Evolutionary conservation across 1,140 invertebrate species (phyloP).

Genomic region (Lutraria rhynchaena): DNA sequence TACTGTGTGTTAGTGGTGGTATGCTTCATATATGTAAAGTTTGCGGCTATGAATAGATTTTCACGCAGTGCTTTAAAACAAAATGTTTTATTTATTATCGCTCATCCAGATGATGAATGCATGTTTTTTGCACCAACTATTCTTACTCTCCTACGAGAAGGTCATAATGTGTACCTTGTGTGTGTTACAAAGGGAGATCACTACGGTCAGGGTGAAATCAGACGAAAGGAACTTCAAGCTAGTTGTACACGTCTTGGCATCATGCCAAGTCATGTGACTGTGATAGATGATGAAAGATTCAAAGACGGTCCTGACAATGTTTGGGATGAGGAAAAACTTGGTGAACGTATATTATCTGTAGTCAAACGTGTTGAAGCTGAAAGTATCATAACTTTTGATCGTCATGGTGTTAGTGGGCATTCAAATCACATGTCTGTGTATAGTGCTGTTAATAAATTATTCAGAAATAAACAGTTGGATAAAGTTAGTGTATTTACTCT

Average conservation of each 20-base stretch:
- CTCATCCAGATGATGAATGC: constrained; percentile 97
- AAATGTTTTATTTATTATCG: constrained; percentile 90
- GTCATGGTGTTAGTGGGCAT: constrained; percentile 93
- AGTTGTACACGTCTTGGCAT: constrained; percentile 92
- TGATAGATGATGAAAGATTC: constrained; percentile 84
- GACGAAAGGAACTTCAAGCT: constrained; percentile 90
- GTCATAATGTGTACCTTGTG: constrained; percentile 89
- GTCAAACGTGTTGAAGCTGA: constrained; percentile 61
- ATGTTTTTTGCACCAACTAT: constrained; percentile 99
- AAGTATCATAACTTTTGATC: constrained; percentile 92
- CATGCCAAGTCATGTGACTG: constrained; percentile 87
- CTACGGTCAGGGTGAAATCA: constrained; percentile 86
- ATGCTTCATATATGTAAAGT: constrained; percentile 41
- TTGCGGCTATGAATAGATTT: constrained; percentile 30
- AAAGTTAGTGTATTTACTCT: constrained; percentile 91
- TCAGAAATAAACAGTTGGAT: constrained; percentile 71
- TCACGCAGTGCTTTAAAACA: constrained; percentile 5
- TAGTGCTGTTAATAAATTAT: constrained; percentile 58
- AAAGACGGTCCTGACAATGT: constrained; percentile 88
- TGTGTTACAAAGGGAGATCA: constrained; percentile 93
- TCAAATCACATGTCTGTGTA: constrained; percentile 88
- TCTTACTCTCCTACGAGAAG: constrained; percentile 85
- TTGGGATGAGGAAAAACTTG: constrained; percentile 90
- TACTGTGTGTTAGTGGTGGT: background rate
- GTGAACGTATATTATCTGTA: constrained; percentile 85